Evolutionary conservation across 2,113 vertebrate species (phyloP), one percentile per base, ranked within the genome.

Genomic region (Anarrhichthys ocellatus): DNA sequence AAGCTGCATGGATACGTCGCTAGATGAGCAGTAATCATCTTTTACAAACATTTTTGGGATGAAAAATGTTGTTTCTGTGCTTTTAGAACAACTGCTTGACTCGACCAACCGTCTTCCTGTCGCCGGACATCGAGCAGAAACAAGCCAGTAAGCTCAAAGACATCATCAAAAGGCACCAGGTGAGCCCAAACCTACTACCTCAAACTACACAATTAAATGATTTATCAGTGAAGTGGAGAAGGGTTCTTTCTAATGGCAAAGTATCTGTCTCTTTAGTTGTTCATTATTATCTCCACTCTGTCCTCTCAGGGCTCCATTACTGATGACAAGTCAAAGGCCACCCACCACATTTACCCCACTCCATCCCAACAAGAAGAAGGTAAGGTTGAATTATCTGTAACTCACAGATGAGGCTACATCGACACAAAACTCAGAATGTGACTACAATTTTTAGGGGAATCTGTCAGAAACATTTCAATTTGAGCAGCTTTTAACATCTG

Each of bases 131-230:
- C 15, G 98, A 99, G 59, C 89, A 97, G 93, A 99, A 99, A 93
- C 88, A 97, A 93, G 95, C 96, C 61, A 96, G 96, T 91, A 99
- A 98, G 75, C 93, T 99, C 73, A 99, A 99, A 92, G 98, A 99
- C 87, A 97, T 99, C 87, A 96, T 99, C 83, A 99, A 99, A 84
- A 96, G 98, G 32, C 98, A 99, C 95, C 98, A 99, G 98, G 98
- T 98, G 91, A 89, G 84, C n/a, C 13, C 6, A 0, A 5, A 14
- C 13, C 2, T 6, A 0, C 9, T 1, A 10, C 5, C 8, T 67
- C 29, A 67, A 32, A 11, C 71, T 7, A 42, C 8, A 8, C 6
- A 36, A 9, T 29, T 1, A 62, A 29, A n/a, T 0, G 0, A 22
- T 67, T 4, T 32, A 6, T 58, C 48, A 27, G 18, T 24, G 9